phyloP scores from a whole-genome alignment of 2,888 invertebrate species.

The Caenorhabditis afra region DNA sequence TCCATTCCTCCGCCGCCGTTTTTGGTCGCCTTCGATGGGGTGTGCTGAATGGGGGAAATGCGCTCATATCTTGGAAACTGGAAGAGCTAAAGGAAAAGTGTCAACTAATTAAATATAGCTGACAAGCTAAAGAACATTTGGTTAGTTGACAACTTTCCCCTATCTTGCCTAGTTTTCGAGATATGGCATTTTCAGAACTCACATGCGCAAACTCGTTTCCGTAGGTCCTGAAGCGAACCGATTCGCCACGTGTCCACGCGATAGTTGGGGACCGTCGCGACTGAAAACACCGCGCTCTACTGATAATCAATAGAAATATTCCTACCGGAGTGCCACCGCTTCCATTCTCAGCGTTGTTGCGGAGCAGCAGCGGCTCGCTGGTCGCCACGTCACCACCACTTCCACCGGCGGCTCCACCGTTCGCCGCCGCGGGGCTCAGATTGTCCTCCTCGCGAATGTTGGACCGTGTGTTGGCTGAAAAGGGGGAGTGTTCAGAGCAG shows the following conservation, averaged over 20 bases:
- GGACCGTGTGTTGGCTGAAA: conserved; percentile 66
- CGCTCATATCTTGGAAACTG: no score
- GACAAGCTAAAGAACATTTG: no score
- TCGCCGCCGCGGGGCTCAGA: conserved; percentile 17
- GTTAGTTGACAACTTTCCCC: no score
- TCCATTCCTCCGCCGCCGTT: conserved; percentile 6
- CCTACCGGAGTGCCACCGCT: background rate
- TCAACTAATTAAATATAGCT: no score
- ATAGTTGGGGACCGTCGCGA: conserved; percentile 44
- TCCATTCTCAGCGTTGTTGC: conserved; percentile 7
- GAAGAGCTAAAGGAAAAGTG: no score
- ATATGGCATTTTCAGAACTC: background rate
- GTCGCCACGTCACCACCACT: conserved; percentile 25
- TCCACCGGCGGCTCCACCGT: conserved; percentile 2
- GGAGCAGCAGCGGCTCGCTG: conserved; percentile 50
- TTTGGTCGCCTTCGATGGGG: conserved; percentile 15
- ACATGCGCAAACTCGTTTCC: conserved; percentile 61
- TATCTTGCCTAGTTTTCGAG: no score
- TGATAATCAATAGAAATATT: no score
- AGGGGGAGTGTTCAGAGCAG: background rate
- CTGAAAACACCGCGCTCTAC: conserved; percentile 22
- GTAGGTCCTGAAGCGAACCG: conserved; percentile 69
- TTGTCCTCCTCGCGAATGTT: conserved; percentile 62
- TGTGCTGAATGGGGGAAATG: no score
- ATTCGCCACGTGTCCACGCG: conserved; percentile 70